A percentile compares a stretch with the other conserved stretches of the same genome.
phyloP scores from a whole-genome alignment of 1,140 invertebrate species.

The Pissodes strobi region DNA sequence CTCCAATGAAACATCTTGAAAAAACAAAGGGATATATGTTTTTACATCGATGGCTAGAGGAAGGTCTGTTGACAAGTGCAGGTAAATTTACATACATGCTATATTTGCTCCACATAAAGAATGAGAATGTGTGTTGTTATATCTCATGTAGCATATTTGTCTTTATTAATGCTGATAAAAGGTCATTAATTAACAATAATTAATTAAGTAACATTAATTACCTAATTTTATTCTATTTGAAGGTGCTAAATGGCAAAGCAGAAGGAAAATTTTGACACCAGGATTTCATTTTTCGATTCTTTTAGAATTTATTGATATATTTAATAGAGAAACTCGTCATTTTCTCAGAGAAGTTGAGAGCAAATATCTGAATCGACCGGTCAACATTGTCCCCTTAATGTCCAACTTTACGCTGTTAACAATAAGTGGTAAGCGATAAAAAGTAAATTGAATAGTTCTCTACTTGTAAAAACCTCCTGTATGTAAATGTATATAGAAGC shows the following conservation, averaged over 20 bases:
- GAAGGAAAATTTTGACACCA: constrained; percentile 79
- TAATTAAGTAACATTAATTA: no score
- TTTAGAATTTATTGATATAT: constrained; percentile 73
- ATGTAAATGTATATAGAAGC: no score
- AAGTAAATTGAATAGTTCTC: no score
- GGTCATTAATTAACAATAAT: no score
- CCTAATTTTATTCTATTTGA: constrained; percentile 13
- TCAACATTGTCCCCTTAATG: constrained; percentile 10
- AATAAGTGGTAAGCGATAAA: constrained; percentile 20
- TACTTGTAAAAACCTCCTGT: no score
- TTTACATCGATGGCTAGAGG: constrained; percentile 63
- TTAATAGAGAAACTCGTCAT: constrained; percentile 67
- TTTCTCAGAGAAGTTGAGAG: constrained; percentile 55
- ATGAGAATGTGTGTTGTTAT: no score
- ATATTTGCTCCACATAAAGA: no score
- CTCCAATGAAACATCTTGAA: constrained; percentile 18
- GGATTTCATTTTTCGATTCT: constrained; percentile 86
- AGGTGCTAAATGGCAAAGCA: constrained; percentile 75
- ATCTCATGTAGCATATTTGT: no score
- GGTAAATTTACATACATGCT: no score
- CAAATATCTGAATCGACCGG: background rate
- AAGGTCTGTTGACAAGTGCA: constrained; percentile 67
- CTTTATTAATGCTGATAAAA: no score
- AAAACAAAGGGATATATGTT: constrained; percentile 18
- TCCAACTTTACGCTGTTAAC: constrained; percentile 26